phyloP scores from a whole-genome alignment of 2,797 vertebrate species.

The Cottoperca gobio region DNA sequence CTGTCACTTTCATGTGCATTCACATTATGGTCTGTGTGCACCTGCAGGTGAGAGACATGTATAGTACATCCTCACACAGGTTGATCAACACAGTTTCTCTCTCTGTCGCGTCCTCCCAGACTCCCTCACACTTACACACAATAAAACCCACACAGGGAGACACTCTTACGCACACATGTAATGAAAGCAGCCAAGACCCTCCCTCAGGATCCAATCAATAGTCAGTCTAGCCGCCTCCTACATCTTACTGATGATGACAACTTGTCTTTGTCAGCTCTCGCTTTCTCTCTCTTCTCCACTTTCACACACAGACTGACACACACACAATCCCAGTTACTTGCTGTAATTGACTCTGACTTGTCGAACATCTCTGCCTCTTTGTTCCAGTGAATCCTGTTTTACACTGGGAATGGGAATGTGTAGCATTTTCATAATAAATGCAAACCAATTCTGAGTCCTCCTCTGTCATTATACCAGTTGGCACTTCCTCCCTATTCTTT shows the following conservation, averaged over 20 bases:
- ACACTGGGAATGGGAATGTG: constrained; percentile 8
- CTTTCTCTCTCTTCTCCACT: not conserved
- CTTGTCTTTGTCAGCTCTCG: constrained; percentile 38
- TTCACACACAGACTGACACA: not conserved
- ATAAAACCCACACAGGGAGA: constrained; percentile 15
- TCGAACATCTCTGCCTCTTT: constrained; percentile 31
- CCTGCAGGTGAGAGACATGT: not conserved
- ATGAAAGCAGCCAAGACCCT: constrained; percentile 36
- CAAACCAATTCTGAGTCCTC: constrained; percentile 30
- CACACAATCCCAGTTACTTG: constrained; percentile 1
- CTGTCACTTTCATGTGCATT: not conserved
- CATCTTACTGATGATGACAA: constrained; percentile 51
- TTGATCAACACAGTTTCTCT: not conserved
- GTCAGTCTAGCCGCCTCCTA: constrained; percentile 57
- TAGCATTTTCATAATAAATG: constrained; percentile 43
- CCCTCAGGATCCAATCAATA: constrained; percentile 55
- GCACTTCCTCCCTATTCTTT: constrained; percentile 27
- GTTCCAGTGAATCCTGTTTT: constrained; percentile 1
- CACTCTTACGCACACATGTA: constrained; percentile 8
- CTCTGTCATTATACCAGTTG: constrained; percentile 30
- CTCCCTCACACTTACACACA: constrained; percentile 20
- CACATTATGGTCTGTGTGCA: not conserved
- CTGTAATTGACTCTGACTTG: constrained; percentile 45
- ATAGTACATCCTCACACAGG: not conserved
- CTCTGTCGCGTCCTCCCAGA: not conserved